phyloP scores from a whole-genome alignment of 2,888 invertebrate species.

The Chelonus formosanus region DNA sequence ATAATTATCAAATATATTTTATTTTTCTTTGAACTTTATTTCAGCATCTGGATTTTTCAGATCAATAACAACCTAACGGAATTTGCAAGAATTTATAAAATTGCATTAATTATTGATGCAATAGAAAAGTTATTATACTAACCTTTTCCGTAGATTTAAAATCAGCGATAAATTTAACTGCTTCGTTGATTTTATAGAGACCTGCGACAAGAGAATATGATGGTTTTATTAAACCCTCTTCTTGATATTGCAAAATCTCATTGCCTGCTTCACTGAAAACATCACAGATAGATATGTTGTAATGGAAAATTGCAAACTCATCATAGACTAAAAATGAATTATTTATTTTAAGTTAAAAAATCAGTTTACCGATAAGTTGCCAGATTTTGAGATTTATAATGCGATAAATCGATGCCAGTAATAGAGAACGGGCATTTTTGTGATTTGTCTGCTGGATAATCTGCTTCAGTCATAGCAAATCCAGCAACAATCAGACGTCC shows the following conservation, averaged over 20 bases:
- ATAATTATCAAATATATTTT: slow-evolving; percentile 4
- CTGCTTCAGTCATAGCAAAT: slow-evolving; percentile 56
- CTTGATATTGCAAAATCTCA: slow-evolving; percentile 71
- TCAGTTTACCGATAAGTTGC: slow-evolving; percentile 67
- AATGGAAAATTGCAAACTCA: slow-evolving; percentile 13
- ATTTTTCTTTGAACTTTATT: slow-evolving; percentile 34
- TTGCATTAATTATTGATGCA: background rate
- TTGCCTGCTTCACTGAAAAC: slow-evolving; percentile 66
- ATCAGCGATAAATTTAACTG: slow-evolving; percentile 68
- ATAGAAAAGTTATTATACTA: slow-evolving; percentile 26
- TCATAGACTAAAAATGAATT: no score
- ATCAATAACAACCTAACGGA: slow-evolving; percentile 53
- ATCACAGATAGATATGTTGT: slow-evolving; percentile 27
- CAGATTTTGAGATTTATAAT: slow-evolving; percentile 66
- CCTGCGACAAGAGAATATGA: slow-evolving; percentile 68
- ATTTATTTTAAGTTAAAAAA: no score
- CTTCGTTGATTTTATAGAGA: slow-evolving; percentile 71
- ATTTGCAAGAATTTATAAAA: slow-evolving; percentile 30
- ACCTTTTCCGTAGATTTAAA: slow-evolving; percentile 73
- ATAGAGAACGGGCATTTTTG: slow-evolving; percentile 61
- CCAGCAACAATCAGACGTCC: slow-evolving; percentile 57
- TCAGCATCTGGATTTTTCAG: slow-evolving; percentile 53
- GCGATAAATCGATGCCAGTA: slow-evolving; percentile 67
- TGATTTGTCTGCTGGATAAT: slow-evolving; percentile 57
- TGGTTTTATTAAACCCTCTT: slow-evolving; percentile 72